Base-by-base conservation (phyloP, 2,888 invertebrate species). In the Drosophila multiciliata region DNA sequence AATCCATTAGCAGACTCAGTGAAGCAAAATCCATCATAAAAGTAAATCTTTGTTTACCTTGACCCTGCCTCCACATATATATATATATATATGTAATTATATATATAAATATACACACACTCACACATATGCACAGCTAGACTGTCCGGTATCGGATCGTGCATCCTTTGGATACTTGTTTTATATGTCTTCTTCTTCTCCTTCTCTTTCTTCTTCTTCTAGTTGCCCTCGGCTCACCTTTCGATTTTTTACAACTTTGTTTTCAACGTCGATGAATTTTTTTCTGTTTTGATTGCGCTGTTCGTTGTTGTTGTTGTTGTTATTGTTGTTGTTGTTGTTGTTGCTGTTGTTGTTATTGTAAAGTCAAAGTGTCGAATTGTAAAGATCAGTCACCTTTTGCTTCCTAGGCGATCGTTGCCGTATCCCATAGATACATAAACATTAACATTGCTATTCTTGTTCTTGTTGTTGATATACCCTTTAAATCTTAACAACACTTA, bases 301-400 rank as follows among this genome's bases (percentile, higher is more conserved):
- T 87, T 70, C 84, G 78, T 52, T 63, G 58, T 40, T 38, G 42
- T 57, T 68, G 53, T 55, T 70, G 42, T 57, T 68, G 48, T 55
- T 70, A 35, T 59, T 73, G 38, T 68, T 69, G 42, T 60, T 65
- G 60, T 58, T 71, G 45, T 65, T 73, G 38, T 71, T 69, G 48
- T 66, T 66, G 65, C 20, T 50, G 45, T 53, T 45, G 50, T 65
- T 66, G 55, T 75, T 77, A 55, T 78, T 71, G 83, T 75, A 70
- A 75, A 86, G 89, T 84, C 87, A 79, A 87, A 87, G 87, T 87
- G 87, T 87, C 87, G 89, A 89, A 89, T 89, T 87, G 87, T 87
- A 83, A 77, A 87, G 87, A 89, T 87, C 87, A 87, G 71, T 89
- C 87, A 87, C 87, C 87, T 87, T 76, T 87, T 60, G 78, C 69